Base-by-base conservation (phyloP, 1,140 invertebrate species). In the Bombus difficillimus region DNA sequence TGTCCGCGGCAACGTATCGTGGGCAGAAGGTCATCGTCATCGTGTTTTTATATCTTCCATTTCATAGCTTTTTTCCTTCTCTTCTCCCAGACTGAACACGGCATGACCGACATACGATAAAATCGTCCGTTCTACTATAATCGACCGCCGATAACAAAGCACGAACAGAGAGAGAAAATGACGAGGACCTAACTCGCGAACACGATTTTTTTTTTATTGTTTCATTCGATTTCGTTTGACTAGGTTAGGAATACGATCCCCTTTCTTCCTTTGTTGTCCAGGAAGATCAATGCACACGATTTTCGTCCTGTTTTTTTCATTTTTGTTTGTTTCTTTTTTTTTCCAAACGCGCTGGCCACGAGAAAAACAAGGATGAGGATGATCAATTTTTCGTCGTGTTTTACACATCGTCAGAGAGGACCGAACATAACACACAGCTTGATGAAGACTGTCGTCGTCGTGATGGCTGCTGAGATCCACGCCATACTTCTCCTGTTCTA, bases 401-500 rank as follows among this genome's bases (percentile, higher is more conserved):
- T 53, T 62, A n/a, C 77, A 74, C 81, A 76, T 76, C 71, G 83
- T 88, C 86, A 68, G 37, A 72, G 59, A 71, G 47, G n/a, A 57
- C 37, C 28, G 37, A 78, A 69, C 39, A n/a, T 85, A 64, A 73
- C 76, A 84, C 76, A 47, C 39, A 80, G 39, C 82, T 62, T 41
- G 37, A 83, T 78, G 43, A 73, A 80, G 57, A 72, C 81, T 37
- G 76, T 74, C 41, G 73, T 66, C 53, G 78, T 62, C 73, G 80
- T 71, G 57, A 81, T 53, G 75, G 59, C 76, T 84, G 85, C 25
- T 62, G 34, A 37, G 47, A 59, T 25, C 12, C 25, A 39, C 88
- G 85, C 57, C 64, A 62, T 82, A 69, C 47, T 74, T 66, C 69
- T 62, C 32, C 13, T 28, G 41, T 72, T 90, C 96, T 98, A 98